Percentiles rank a stretch among this genome's conserved stretches.
Evolutionary conservation across 1,140 invertebrate species (phyloP).

Genomic region (Planococcus citri): DNA sequence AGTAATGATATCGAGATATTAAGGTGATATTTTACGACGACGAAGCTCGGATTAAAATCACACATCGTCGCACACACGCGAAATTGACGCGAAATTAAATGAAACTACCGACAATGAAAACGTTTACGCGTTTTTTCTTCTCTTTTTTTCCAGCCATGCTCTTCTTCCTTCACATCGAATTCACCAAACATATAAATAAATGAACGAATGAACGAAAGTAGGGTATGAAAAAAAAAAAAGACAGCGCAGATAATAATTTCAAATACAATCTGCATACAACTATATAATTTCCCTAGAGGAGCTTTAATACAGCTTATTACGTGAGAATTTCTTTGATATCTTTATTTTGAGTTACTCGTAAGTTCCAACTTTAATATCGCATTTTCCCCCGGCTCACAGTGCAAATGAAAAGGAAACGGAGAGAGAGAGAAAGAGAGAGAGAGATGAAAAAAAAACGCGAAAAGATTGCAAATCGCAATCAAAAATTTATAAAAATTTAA

Average conservation of each 20-base stretch:
- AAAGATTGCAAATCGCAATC: background rate
- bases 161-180: too few relatives aligned
- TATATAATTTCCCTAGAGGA: background rate
- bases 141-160: too few relatives aligned
- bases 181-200: background rate
- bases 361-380: background rate
- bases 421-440: too few relatives aligned
- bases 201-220: too few relatives aligned
- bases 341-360: constrained; percentile 1
- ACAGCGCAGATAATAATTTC: background rate
- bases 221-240: background rate
- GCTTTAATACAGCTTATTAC: constrained; percentile 7
- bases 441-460: too few relatives aligned
- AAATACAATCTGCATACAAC: constrained; percentile 3
- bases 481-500: background rate
- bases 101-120: too few relatives aligned
- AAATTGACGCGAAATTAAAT: too few relatives aligned
- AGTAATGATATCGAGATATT: too few relatives aligned
- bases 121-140: too few relatives aligned
- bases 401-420: background rate
- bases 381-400: background rate
- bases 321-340: constrained; percentile 2
- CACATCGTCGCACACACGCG: too few relatives aligned
- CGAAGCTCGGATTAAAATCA: too few relatives aligned
- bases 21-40: too few relatives aligned